Evolutionary conservation across 1,140 invertebrate genomes (phyloP).

Genomic region (Pogonognathellus flavescens): DNA sequence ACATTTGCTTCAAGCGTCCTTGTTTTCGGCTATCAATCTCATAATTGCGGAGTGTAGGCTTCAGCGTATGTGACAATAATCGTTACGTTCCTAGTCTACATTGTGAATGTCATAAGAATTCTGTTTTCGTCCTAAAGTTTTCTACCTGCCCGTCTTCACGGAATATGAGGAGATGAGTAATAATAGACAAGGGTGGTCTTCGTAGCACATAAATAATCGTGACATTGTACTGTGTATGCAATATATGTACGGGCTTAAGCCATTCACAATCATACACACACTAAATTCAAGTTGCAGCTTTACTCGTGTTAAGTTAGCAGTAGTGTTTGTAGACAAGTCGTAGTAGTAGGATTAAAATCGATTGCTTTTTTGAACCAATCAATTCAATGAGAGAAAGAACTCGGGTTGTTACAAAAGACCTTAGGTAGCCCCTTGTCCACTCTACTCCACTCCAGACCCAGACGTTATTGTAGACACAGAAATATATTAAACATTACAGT

Average conservation of each 20-base stretch:
- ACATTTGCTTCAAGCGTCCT: slow-evolving; percentile 21
- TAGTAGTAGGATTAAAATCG: not conserved
- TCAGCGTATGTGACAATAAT: slow-evolving; percentile 17
- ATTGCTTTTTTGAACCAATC: slow-evolving; percentile 8
- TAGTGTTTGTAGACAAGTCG: not conserved
- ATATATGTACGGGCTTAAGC: not conserved
- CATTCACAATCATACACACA: slow-evolving; percentile 21
- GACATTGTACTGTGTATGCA: slow-evolving; percentile 4
- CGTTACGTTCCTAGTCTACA: slow-evolving; percentile 13
- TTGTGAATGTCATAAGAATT: slow-evolving; percentile 26
- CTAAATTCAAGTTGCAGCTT: not conserved
- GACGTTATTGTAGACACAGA: not conserved
- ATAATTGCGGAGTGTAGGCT: not conserved
- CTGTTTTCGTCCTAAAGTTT: not conserved
- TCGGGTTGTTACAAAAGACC: slow-evolving; percentile 30
- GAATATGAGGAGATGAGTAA: slow-evolving; percentile 19
- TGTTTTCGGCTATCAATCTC: slow-evolving; percentile 14
- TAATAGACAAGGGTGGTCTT: slow-evolving; percentile 15
- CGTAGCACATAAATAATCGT: slow-evolving; percentile 2
- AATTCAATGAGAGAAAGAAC: slow-evolving; percentile 35
- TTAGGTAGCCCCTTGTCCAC: not conserved
- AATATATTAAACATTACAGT: not conserved
- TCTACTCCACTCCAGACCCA: not conserved
- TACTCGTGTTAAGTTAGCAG: not conserved
- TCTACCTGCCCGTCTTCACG: slow-evolving; percentile 12